A percentile compares a stretch with the other conserved stretches of the same genome.
Conservation (phyloP, 2,888 invertebrate species). For the Byasa hedistus region DNA sequence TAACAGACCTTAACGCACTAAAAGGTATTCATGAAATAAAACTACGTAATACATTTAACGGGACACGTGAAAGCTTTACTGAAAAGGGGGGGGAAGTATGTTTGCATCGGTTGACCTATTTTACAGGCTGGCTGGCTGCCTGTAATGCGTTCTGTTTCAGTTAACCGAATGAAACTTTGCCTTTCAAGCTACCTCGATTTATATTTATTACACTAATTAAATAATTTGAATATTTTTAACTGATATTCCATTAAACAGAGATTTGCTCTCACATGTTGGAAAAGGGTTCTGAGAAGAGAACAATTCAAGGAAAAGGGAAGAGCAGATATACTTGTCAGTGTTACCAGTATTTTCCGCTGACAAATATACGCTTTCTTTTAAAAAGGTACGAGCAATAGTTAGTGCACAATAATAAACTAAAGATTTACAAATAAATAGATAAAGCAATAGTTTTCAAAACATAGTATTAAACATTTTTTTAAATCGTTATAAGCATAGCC, state of each 20-base stretch:
- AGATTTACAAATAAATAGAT: background rate
- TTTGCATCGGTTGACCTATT: constrained; percentile 31
- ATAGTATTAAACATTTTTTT: background rate
- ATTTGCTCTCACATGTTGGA: too few species aligned
- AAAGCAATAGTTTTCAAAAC: background rate
- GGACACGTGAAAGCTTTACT: constrained; percentile 2
- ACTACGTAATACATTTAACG: constrained; percentile 4
- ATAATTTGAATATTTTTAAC: background rate
- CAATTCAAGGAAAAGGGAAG: too few species aligned
- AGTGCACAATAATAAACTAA: background rate
- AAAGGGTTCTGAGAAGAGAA: too few species aligned
- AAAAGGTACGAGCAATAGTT: background rate
- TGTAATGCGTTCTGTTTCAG: constrained; percentile 31
- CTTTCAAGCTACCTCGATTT: background rate
- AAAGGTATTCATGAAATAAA: background rate
- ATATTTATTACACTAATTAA: background rate
- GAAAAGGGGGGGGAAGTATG: constrained; percentile 14
- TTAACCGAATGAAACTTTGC: constrained; percentile 16
- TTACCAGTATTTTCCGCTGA: too few species aligned
- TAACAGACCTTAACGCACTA: too few species aligned
- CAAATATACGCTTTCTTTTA: background rate
- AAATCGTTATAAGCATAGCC: background rate
- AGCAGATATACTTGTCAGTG: too few species aligned
- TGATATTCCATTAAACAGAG: too few species aligned
- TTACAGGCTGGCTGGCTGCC: constrained; percentile 21